phyloP scores from a whole-genome alignment of 2,888 invertebrate genomes.

The Pachydiplax longipennis region DNA sequence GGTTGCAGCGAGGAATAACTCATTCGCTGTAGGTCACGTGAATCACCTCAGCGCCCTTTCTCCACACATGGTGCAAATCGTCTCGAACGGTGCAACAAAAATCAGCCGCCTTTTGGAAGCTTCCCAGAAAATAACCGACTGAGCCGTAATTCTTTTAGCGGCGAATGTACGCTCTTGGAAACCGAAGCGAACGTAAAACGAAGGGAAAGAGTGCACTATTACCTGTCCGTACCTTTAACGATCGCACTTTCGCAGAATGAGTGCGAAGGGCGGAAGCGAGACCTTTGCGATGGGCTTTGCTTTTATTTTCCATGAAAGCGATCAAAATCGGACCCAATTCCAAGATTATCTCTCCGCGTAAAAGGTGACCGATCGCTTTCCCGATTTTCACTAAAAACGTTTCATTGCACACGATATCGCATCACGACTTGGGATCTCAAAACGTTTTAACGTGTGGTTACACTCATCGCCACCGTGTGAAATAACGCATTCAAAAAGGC shows the following conservation, averaged over 20 bases:
- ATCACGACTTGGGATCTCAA: too few species aligned
- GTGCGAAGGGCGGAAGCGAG: background rate
- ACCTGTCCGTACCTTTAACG: too few species aligned
- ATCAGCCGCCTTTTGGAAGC: background rate
- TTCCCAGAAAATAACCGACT: background rate
- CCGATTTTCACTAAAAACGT: too few species aligned
- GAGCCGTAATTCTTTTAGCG: background rate
- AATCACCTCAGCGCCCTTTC: background rate
- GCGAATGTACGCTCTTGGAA: background rate
- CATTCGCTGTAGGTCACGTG: background rate
- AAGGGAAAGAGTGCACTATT: background rate
- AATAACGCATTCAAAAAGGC: too few species aligned
- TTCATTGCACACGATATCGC: too few species aligned
- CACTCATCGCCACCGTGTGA: too few species aligned
- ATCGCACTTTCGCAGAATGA: background rate
- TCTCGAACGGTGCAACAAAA: background rate
- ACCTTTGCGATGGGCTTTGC: background rate
- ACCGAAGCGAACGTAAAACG: background rate
- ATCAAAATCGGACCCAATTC: too few species aligned
- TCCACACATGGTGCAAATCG: background rate
- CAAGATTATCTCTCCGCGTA: too few species aligned
- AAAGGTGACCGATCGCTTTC: too few species aligned
- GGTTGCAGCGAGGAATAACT: background rate
- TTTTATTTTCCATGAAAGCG: background rate
- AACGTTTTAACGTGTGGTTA: too few species aligned